A percentile compares a stretch with the other conserved stretches of the same genome.
These are phyloP conservation scores for Polydesmus complanatus DNA, from an alignment of 2,888 invertebrate species.

Conservation along the genomic window DNA sequence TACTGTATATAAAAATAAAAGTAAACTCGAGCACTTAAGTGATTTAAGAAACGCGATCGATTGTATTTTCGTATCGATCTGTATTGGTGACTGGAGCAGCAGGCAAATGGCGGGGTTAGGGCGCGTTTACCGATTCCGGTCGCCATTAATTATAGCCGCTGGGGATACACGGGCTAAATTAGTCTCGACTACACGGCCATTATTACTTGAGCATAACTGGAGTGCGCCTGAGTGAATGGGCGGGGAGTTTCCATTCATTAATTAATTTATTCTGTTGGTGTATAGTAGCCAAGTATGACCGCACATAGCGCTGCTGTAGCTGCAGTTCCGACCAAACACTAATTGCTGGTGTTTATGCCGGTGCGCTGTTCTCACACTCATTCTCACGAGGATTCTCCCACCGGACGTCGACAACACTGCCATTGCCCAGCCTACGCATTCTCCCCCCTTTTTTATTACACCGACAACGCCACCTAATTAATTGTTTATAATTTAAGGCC, in stretches of 20 bases:
- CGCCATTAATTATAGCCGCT: not conserved
- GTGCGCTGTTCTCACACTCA: not conserved
- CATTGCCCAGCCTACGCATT: not conserved
- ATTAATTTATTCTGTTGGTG: not conserved
- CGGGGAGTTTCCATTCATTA: not conserved
- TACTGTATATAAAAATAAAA: no score
- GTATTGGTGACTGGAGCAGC: not conserved
- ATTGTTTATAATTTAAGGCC: not conserved
- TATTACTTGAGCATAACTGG: not conserved
- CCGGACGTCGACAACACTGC: not conserved
- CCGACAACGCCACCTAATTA: not conserved
- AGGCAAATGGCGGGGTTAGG: no score
- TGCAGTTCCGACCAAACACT: not conserved
- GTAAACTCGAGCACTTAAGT: no score
- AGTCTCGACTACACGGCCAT: not conserved
- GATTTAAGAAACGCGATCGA: no score
- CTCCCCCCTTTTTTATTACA: not conserved
- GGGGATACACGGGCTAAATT: not conserved
- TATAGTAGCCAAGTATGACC: not conserved
- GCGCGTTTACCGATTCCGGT: not conserved
- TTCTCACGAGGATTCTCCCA: not conserved
- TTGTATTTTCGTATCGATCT: not conserved
- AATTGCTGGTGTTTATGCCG: not conserved
- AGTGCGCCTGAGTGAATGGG: not conserved
- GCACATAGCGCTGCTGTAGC: no score